A percentile compares a stretch with the other conserved stretches of the same genome.
These are phyloP conservation scores for Geodia barretti DNA, from an alignment of 37 sponge, comb jelly and placozoan species.

Conservation along the genomic window DNA sequence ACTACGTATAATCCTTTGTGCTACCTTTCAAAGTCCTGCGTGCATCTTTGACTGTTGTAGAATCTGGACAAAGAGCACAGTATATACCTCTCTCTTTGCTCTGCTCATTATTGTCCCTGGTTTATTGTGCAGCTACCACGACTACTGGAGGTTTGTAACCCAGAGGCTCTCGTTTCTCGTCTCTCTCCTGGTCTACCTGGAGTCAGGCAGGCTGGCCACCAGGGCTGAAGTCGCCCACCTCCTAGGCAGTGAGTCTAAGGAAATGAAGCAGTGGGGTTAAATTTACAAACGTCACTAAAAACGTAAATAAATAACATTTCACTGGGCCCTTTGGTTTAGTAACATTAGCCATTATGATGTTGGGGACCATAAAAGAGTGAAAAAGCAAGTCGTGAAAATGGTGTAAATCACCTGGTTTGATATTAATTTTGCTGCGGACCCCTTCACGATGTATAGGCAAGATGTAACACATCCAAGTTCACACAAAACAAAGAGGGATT, in stretches of 20 bases:
- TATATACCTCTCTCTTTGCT: too few species aligned
- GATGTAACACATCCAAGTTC: too few species aligned
- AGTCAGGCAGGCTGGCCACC: slow-evolving; percentile 32
- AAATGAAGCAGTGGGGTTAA: background rate
- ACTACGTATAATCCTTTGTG: too few species aligned
- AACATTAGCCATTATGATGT: background rate
- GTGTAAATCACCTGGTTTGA: too few species aligned
- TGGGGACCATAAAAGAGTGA: background rate
- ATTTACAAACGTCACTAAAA: background rate
- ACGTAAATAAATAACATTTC: background rate
- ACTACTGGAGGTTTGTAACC: slow-evolving; percentile 53
- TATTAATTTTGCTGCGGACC: too few species aligned
- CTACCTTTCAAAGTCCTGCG: too few species aligned
- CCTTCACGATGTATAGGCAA: too few species aligned
- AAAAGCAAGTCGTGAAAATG: background rate
- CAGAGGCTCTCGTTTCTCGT: slow-evolving; percentile 49
- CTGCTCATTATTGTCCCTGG: too few species aligned
- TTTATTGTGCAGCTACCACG: too few species aligned
- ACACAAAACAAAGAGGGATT: too few species aligned
- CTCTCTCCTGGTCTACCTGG: slow-evolving; percentile 46
- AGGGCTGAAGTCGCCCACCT: slow-evolving; percentile 30
- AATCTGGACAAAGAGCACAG: too few species aligned
- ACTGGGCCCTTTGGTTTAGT: background rate
- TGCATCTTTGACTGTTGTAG: too few species aligned
- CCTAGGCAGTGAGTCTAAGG: slow-evolving; percentile 37